These are phyloP conservation scores for Drosophila differens DNA, from an alignment of 2,888 invertebrate species.

Conservation along the genomic window DNA sequence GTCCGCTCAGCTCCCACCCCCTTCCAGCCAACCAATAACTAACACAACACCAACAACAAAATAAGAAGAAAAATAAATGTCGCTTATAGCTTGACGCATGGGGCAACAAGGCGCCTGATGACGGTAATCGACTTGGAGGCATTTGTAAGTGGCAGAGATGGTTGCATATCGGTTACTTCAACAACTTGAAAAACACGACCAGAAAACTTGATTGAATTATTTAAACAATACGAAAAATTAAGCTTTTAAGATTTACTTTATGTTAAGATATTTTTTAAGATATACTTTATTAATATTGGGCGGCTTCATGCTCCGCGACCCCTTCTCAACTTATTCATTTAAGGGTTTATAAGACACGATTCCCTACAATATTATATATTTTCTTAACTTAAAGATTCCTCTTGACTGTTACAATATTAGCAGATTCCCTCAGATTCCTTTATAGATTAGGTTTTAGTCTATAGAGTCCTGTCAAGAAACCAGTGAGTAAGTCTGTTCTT, in stretches of 20 bases:
- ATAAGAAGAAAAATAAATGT: slow-evolving; percentile 9
- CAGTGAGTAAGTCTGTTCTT: background rate
- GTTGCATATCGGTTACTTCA: background rate
- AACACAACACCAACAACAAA: background rate
- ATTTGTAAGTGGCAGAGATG: background rate
- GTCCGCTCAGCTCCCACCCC: background rate
- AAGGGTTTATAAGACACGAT: background rate
- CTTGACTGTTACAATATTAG: background rate
- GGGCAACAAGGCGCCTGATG: slow-evolving; percentile 48
- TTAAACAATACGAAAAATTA: background rate
- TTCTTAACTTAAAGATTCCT: background rate
- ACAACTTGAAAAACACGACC: background rate
- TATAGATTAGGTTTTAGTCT: background rate
- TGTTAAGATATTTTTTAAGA: background rate
- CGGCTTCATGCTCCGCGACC: background rate
- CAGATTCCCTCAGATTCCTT: background rate
- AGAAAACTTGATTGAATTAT: background rate
- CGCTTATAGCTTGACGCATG: slow-evolving; percentile 46
- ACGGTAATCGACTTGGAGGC: slow-evolving; percentile 45
- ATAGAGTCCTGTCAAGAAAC: background rate
- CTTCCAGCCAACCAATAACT: slow-evolving; percentile 7
- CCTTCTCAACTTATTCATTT: background rate
- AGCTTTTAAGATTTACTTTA: background rate
- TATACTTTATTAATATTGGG: background rate
- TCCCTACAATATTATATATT: background rate